Evolutionary conservation across 2,888 invertebrate species (phyloP).

Genomic region (Liopterus haemorrhoidalis): DNA sequence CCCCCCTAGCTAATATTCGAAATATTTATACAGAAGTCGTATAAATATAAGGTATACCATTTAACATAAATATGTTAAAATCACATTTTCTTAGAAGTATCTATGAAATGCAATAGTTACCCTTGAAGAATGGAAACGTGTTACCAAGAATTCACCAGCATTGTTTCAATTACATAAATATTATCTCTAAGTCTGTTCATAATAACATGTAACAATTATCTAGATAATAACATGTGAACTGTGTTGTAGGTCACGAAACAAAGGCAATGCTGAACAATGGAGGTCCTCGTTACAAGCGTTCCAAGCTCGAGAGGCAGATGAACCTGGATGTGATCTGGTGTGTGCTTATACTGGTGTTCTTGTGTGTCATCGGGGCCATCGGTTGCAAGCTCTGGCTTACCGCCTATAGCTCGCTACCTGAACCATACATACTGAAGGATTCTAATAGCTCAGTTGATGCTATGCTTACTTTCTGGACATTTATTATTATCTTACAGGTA

Average conservation of each 20-base stretch:
- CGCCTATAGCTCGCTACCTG: slow-evolving; percentile 50
- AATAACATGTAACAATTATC: background rate
- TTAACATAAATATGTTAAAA: no score
- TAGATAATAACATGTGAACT: no score
- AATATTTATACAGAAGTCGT: no score
- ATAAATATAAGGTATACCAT: no score
- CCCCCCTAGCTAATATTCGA: no score
- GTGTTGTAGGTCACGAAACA: slow-evolving; percentile 77
- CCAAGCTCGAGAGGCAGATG: slow-evolving; percentile 86
- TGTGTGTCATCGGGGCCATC: slow-evolving; percentile 86
- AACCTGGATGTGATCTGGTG: slow-evolving; percentile 96
- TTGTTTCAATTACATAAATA: no score
- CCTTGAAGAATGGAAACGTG: no score
- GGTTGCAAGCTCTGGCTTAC: slow-evolving; percentile 85
- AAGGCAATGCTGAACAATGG: slow-evolving; percentile 98
- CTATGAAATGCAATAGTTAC: no score
- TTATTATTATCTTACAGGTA: slow-evolving; percentile 89
- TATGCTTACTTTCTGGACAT: slow-evolving; percentile 89
- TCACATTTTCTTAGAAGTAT: no score
- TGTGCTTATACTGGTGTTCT: slow-evolving; percentile 79
- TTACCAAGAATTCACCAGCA: no score
- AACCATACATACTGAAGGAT: slow-evolving; percentile 63
- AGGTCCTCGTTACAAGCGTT: slow-evolving; percentile 89
- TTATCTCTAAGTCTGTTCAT: slow-evolving; percentile 5
- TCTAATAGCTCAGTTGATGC: slow-evolving; percentile 51